Evolutionary conservation across 2,888 invertebrate species (phyloP).

Genomic region (Nymphalis polychloros): DNA sequence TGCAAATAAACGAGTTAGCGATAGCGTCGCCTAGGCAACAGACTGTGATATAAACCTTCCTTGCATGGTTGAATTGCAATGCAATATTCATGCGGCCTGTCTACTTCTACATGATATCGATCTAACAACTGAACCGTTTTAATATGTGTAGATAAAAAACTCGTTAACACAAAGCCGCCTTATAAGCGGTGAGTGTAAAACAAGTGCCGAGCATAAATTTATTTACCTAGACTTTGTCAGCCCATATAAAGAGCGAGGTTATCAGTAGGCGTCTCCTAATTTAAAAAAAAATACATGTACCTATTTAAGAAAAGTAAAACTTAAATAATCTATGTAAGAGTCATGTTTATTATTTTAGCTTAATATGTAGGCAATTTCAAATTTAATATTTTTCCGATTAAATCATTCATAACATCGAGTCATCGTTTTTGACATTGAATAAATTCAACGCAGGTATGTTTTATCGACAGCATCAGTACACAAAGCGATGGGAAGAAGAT

Average conservation of each 20-base stretch:
- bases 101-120: slow-evolving; percentile 54
- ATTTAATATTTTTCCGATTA: too few relatives aligned
- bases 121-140: slow-evolving; percentile 37
- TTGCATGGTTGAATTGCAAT: slow-evolving; percentile 54
- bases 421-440: neutral
- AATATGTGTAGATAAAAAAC: slow-evolving; percentile 47
- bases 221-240: slow-evolving; percentile 3
- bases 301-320: too few relatives aligned
- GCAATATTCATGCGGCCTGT: slow-evolving; percentile 64
- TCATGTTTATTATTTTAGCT: too few relatives aligned
- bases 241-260: neutral
- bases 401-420: neutral
- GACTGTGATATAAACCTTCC: slow-evolving; percentile 53
- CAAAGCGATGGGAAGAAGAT: slow-evolving; percentile 26
- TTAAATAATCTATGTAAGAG: too few relatives aligned
- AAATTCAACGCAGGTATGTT: slow-evolving; percentile 1
- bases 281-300: neutral
- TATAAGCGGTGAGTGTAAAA: slow-evolving; percentile 56
- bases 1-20: slow-evolving; percentile 59
- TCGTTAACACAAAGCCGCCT: slow-evolving; percentile 45
- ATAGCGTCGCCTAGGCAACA: slow-evolving; percentile 59
- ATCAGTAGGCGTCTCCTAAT: slow-evolving; percentile 18
- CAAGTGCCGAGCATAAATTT: slow-evolving; percentile 43
- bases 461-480: slow-evolving; percentile 28
- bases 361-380: too few relatives aligned